Base-by-base conservation (phyloP, 1,140 invertebrate genomes). In the Pseudachorutes palmiensis region DNA sequence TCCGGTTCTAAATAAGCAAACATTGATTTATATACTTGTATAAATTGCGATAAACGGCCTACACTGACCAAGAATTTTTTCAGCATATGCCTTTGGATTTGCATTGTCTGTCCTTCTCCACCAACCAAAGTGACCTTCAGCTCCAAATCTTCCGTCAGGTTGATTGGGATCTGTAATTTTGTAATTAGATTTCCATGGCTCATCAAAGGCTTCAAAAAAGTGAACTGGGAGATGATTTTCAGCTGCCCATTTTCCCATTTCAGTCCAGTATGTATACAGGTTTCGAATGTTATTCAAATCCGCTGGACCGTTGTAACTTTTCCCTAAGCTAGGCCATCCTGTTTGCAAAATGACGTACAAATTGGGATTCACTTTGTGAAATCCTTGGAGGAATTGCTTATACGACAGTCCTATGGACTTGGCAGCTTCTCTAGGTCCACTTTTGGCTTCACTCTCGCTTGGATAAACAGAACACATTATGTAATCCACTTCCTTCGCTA, bases 151-250 rank as follows among this genome's bases (percentile, higher is more conserved):
- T 30, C 67, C 67, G 3, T 24, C 59, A 24, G 59, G 24, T 61
- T 31, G 59, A 22, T 63, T 22, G 2, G 62, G 32, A 45, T 63
- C 36, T 14, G 9, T 26, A 26, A 24, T 5, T 3, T 49, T 22
- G 5, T 9, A 22, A 33, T 65, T 19, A 33, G 36, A 16, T 28
- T 65, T 51, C 45, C 48, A 65, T 28, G 63, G 63, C 26, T 65
- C 45, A 26, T 65, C 63, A 57, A 68, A 68, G 2, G 59, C 67
- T 48, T 68, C 63, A 32, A 65, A 69, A 29, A 69, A 29, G 19
- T 60, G 33, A 3, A 63, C 51, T 19, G 32, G 66, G 29, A 33
- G 49, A 28, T 36, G 12, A 32, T 69, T 65, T 3, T 2, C 3
- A 9, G 26, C 12, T 5, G 63, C 28, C 63, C 59, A 63, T 9